Evolutionary conservation across 2,113 vertebrate genomes (phyloP).

Genomic region (Amazona guildingii): DNA sequence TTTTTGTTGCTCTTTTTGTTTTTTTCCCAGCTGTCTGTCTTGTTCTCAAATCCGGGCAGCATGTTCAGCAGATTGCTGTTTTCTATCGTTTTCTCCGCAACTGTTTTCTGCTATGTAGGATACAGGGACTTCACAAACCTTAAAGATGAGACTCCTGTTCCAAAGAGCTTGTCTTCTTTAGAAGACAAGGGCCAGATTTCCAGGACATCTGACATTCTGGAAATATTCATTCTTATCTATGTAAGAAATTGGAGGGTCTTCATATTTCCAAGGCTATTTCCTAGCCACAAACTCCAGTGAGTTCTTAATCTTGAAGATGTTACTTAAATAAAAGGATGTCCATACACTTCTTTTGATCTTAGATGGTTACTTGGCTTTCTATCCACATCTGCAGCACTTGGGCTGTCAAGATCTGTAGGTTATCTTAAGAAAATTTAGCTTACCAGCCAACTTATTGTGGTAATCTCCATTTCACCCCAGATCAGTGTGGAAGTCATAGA

Average conservation of each 20-base stretch:
- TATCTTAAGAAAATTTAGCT: neutral
- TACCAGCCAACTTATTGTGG: neutral
- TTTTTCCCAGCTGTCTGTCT: neutral
- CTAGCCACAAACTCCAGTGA: neutral
- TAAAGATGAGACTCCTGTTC: neutral
- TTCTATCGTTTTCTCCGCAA: neutral
- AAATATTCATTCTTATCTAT: neutral
- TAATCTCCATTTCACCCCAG: neutral
- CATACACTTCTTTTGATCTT: neutral
- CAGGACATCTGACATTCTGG: neutral
- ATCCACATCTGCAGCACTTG: neutral
- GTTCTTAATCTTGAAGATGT: neutral
- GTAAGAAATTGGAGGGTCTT: neutral
- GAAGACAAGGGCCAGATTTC: neutral
- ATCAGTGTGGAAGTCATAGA: neutral
- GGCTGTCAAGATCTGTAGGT: neutral
- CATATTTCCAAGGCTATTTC: neutral
- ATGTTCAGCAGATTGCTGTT: neutral
- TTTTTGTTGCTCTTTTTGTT: neutral
- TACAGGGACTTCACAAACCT: neutral
- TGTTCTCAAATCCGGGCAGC: neutral
- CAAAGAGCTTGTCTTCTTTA: neutral
- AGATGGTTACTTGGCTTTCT: neutral
- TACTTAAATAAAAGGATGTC: neutral
- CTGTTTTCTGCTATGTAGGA: neutral